These are phyloP conservation scores for Chrysina gloriosa DNA, from an alignment of 2,888 invertebrate genomes.

Conservation along the genomic window DNA sequence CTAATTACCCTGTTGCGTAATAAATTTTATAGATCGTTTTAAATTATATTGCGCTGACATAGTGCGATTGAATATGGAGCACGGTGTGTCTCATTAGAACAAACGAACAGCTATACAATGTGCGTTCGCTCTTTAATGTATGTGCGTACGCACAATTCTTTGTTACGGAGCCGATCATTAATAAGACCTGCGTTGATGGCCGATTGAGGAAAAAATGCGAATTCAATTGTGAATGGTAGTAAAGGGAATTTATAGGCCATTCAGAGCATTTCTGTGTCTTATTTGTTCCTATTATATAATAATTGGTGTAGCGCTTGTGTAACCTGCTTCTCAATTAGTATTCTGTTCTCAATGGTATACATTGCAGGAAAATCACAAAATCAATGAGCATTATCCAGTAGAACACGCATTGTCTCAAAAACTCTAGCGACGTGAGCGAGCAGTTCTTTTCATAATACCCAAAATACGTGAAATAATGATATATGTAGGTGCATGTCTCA, in stretches of 20 bases:
- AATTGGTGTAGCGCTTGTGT: slow-evolving; percentile 26
- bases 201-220: slow-evolving; percentile 21
- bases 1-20: slow-evolving; percentile 30
- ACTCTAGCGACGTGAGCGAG: too few species aligned
- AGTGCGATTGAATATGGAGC: slow-evolving; percentile 19
- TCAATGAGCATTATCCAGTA: not conserved
- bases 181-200: slow-evolving; percentile 33
- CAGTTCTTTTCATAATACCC: too few species aligned
- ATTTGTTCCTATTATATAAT: slow-evolving; percentile 37
- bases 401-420: too few species aligned
- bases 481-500: too few species aligned
- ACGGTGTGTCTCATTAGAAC: slow-evolving; percentile 34
- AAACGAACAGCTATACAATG: slow-evolving; percentile 20
- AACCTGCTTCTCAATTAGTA: slow-evolving; percentile 29
- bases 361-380: not conserved
- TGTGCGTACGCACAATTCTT: slow-evolving; percentile 21
- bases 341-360: not conserved
- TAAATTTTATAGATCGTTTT: slow-evolving; percentile 23
- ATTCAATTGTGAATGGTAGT: slow-evolving; percentile 28
- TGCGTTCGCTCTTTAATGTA: slow-evolving; percentile 4
- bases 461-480: too few species aligned
- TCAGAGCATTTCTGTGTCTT: slow-evolving; percentile 31
- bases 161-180: slow-evolving; percentile 27
- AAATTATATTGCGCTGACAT: slow-evolving; percentile 2
- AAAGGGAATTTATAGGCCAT: slow-evolving; percentile 29